phyloP scores from a whole-genome alignment of 2,888 invertebrate genomes.

The Harpalus rubripes region DNA sequence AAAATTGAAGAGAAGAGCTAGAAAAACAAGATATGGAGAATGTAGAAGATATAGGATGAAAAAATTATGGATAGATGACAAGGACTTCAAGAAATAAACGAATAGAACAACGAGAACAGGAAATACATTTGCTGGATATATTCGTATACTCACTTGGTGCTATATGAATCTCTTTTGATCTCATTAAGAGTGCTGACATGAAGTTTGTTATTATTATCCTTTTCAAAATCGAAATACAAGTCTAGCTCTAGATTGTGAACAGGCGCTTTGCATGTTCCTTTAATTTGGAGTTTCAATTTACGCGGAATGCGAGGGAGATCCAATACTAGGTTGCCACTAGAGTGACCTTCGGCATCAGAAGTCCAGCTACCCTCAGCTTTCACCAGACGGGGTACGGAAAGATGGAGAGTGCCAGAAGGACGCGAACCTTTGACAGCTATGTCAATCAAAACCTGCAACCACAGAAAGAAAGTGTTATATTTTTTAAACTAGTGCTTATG shows the following conservation, averaged over 20 bases:
- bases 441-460: slow-evolving; percentile 78
- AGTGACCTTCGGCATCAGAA: slow-evolving; percentile 83
- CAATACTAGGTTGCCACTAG: slow-evolving; percentile 81
- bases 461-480: too few relatives aligned
- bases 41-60: too few relatives aligned
- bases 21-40: too few relatives aligned
- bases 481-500: too few relatives aligned
- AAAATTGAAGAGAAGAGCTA: too few relatives aligned
- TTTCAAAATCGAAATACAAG: slow-evolving; percentile 84
- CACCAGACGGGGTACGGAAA: background rate
- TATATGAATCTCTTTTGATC: background rate
- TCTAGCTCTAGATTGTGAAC: slow-evolving; percentile 82
- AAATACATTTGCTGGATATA: too few relatives aligned
- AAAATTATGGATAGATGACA: too few relatives aligned
- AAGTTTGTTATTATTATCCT: slow-evolving; percentile 85
- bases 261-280: slow-evolving; percentile 81
- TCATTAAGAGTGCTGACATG: slow-evolving; percentile 80
- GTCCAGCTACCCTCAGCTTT: slow-evolving; percentile 81
- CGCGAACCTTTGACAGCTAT: slow-evolving; percentile 79
- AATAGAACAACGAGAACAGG: too few relatives aligned
- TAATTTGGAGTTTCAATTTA: slow-evolving; percentile 82
- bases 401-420: background rate
- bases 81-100: too few relatives aligned
- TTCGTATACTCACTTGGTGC: too few relatives aligned
- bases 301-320: slow-evolving; percentile 82